Percentiles rank a stretch among this genome's conserved stretches.
Conservation (phyloP, 2,113 vertebrate genomes). For the Apodemus speciosus region DNA sequence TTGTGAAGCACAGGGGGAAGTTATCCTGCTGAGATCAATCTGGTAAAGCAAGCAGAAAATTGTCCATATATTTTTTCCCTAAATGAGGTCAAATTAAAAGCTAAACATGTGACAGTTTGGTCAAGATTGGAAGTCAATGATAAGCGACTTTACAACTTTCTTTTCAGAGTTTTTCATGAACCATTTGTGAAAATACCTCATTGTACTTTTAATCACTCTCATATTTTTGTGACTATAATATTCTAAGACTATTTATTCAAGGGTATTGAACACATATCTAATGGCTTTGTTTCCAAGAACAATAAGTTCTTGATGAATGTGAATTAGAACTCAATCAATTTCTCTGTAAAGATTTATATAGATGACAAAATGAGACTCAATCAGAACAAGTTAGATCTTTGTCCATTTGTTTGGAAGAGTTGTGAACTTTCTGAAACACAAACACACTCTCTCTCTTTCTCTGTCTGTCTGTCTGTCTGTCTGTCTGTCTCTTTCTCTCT, state of each 20-base stretch:
- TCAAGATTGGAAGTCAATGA: neutral
- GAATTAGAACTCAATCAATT: slow-evolving; percentile 43
- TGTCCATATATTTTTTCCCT: neutral
- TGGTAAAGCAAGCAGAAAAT: neutral
- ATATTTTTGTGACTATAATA: slow-evolving; percentile 55
- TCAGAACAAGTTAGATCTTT: slow-evolving; percentile 31
- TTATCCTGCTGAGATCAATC: neutral
- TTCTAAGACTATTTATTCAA: slow-evolving; percentile 61
- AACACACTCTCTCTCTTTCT: no score
- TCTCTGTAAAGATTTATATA: slow-evolving; percentile 35
- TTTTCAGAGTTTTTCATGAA: neutral
- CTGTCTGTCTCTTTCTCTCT: no score
- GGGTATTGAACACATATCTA: slow-evolving; percentile 57
- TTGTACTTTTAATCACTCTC: neutral
- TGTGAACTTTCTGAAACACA: neutral
- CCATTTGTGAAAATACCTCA: slow-evolving; percentile 9
- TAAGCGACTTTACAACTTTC: neutral
- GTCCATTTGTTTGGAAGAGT: slow-evolving; percentile 38
- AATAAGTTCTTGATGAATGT: slow-evolving; percentile 53
- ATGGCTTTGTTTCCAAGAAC: slow-evolving; percentile 59
- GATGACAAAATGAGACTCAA: slow-evolving; percentile 22
- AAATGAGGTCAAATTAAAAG: neutral
- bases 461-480: no score
- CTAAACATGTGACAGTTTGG: neutral
- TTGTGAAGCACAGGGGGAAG: neutral